Percentiles rank a stretch among this genome's conserved stretches.
These are phyloP conservation scores for Myripristis jacobus DNA, from an alignment of 2,797 vertebrate species.

Conservation along the genomic window DNA sequence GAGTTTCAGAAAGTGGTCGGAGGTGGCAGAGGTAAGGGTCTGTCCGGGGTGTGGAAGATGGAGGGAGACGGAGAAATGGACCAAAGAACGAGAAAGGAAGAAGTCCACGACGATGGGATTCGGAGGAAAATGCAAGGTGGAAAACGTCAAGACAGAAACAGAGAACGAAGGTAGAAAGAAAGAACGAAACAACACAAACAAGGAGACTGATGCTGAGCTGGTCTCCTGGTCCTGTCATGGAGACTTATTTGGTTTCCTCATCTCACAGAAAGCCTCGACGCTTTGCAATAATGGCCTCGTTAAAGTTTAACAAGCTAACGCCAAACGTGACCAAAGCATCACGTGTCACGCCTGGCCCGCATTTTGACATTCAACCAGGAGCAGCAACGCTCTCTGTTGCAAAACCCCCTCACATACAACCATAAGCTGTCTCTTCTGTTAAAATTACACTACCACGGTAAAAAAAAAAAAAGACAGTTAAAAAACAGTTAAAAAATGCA, in stretches of 20 bases:
- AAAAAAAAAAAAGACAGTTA: too few relatives aligned
- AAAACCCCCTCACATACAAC: background rate
- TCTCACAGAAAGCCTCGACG: background rate
- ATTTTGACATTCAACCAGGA: background rate
- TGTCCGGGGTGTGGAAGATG: background rate
- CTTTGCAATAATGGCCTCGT: background rate
- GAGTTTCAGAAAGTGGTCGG: too few relatives aligned
- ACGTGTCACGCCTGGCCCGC: background rate
- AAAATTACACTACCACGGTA: constrained; percentile 17
- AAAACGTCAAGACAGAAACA: background rate
- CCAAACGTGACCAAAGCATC: background rate
- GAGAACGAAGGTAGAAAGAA: background rate
- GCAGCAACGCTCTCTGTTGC: background rate
- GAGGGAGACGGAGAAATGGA: background rate
- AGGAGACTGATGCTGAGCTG: too few relatives aligned
- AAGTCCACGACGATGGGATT: too few relatives aligned
- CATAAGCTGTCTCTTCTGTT: background rate
- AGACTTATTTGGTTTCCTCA: background rate
- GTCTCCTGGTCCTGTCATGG: too few relatives aligned
- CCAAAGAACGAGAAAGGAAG: background rate
- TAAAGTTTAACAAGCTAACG: constrained; percentile 1
- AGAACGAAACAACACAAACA: too few relatives aligned
- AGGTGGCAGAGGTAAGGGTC: too few relatives aligned
- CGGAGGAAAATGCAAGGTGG: too few relatives aligned
- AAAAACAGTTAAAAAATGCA: too few relatives aligned